A percentile compares a stretch with the other conserved stretches of the same genome.
Evolutionary conservation across 2,113 vertebrate genomes (phyloP).

Genomic region (Mandrillus leucophaeus): DNA sequence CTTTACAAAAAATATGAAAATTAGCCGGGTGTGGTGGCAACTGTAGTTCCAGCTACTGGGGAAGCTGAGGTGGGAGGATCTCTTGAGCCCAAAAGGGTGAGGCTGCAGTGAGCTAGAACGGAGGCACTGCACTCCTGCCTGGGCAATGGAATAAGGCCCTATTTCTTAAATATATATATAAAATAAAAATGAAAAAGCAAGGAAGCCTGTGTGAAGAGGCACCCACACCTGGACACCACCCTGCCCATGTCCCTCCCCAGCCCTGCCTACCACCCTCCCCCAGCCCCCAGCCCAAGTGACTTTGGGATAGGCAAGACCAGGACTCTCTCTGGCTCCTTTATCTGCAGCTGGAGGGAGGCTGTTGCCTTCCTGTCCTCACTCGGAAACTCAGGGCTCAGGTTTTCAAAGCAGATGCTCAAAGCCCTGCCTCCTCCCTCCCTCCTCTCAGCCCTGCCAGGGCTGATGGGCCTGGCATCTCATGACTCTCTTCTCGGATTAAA

Average conservation of each 20-base stretch:
- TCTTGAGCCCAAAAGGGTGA: no score
- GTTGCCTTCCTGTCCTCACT: conserved; percentile 26
- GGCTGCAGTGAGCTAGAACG: no score
- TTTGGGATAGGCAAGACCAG: background rate
- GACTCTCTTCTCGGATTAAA: conserved; percentile 67
- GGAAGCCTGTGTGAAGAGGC: background rate
- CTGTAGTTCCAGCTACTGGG: no score
- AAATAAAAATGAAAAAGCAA: background rate
- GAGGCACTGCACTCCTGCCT: no score
- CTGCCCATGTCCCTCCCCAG: background rate
- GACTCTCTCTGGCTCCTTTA: background rate
- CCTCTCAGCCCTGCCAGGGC: conserved; percentile 61
- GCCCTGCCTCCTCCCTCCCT: conserved; percentile 64
- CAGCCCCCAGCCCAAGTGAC: background rate
- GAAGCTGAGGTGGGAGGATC: no score
- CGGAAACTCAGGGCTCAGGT: conserved; percentile 59
- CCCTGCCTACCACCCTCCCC: background rate
- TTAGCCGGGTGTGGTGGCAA: no score
- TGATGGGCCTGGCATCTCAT: conserved; percentile 69
- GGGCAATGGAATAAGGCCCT: no score
- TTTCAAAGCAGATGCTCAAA: conserved; percentile 81
- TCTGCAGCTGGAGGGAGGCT: background rate
- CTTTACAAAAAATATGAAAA: no score
- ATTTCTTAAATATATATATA: no score
- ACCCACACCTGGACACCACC: background rate